Conservation (phyloP, 2,888 invertebrate genomes). For the Hofmannophila pseudospretella region DNA sequence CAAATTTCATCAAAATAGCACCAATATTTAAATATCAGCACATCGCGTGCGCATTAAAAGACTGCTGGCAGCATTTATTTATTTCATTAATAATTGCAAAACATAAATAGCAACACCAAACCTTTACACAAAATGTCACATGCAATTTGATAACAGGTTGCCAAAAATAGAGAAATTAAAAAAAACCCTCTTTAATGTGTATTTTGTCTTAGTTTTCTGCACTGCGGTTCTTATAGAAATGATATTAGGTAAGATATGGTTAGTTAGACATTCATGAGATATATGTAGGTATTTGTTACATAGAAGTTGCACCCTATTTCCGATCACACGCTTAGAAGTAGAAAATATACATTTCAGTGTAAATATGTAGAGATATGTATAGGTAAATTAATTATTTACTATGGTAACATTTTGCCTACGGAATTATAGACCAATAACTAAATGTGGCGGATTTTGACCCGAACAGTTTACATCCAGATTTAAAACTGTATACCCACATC, state of each 20-base stretch:
- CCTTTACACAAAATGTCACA: slow-evolving; percentile 31
- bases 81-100: slow-evolving; percentile 25
- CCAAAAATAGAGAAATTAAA: too few relatives aligned
- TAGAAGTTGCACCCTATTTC: slow-evolving; percentile 46
- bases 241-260: slow-evolving; percentile 39
- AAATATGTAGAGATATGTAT: slow-evolving; percentile 63
- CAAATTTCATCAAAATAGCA: slow-evolving; percentile 57
- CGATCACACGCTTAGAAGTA: slow-evolving; percentile 50
- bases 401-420: slow-evolving; percentile 69
- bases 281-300: slow-evolving; percentile 34
- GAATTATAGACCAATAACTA: slow-evolving; percentile 30
- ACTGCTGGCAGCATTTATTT: slow-evolving; percentile 43
- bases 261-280: slow-evolving; percentile 37
- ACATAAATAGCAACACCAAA: slow-evolving; percentile 55
- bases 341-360: slow-evolving; percentile 63
- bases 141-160: too few relatives aligned
- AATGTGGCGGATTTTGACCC: background rate
- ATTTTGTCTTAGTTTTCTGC: slow-evolving; percentile 9
- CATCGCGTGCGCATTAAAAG: slow-evolving; percentile 38
- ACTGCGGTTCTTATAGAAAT: slow-evolving; percentile 20
- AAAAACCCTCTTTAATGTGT: too few relatives aligned
- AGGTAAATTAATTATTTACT: slow-evolving; percentile 55
- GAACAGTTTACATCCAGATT: too few relatives aligned
- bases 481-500: too few relatives aligned
- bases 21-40: slow-evolving; percentile 68